These are phyloP conservation scores for Helicorthomorpha holstii DNA, from an alignment of 1,140 invertebrate species.

Conservation along the genomic window DNA sequence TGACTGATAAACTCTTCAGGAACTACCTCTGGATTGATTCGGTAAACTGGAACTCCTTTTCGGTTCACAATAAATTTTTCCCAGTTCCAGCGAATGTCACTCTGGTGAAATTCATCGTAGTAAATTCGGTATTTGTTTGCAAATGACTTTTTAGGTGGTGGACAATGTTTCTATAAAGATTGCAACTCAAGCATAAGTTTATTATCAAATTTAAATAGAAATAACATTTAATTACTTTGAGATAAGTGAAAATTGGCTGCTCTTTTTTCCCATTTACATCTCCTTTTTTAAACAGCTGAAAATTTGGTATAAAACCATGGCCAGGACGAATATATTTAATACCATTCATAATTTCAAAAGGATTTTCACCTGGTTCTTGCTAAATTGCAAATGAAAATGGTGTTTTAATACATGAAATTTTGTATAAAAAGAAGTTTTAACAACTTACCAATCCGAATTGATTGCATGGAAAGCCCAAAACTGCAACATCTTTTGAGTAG, in stretches of 20 bases:
- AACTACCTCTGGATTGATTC: slow-evolving; percentile 32
- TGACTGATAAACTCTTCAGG: no score
- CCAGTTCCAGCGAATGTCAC: slow-evolving; percentile 41
- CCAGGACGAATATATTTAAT: slow-evolving; percentile 39
- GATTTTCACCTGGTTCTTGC: slow-evolving; percentile 34
- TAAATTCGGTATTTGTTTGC: slow-evolving; percentile 21
- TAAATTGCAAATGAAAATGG: slow-evolving; percentile 11
- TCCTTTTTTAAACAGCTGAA: slow-evolving; percentile 32
- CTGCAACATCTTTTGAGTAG: slow-evolving; percentile 21
- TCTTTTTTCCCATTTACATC: slow-evolving; percentile 39
- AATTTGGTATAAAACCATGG: slow-evolving; percentile 32
- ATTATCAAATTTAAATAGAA: background rate
- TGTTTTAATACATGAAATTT: background rate
- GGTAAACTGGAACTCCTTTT: slow-evolving; percentile 28
- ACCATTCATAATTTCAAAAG: slow-evolving; percentile 33
- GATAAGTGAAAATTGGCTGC: slow-evolving; percentile 34
- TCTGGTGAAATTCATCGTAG: slow-evolving; percentile 26
- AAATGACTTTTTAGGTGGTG: slow-evolving; percentile 21
- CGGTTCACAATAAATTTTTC: slow-evolving; percentile 38
- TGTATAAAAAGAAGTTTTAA: slow-evolving; percentile 11
- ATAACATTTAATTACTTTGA: slow-evolving; percentile 26
- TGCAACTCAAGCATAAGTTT: no score
- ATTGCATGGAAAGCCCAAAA: slow-evolving; percentile 37
- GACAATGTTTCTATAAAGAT: slow-evolving; percentile 16
- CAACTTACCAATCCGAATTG: slow-evolving; percentile 32